phyloP scores from a whole-genome alignment of 2,797 vertebrate species.

The Spinibarbus caldwelli region DNA sequence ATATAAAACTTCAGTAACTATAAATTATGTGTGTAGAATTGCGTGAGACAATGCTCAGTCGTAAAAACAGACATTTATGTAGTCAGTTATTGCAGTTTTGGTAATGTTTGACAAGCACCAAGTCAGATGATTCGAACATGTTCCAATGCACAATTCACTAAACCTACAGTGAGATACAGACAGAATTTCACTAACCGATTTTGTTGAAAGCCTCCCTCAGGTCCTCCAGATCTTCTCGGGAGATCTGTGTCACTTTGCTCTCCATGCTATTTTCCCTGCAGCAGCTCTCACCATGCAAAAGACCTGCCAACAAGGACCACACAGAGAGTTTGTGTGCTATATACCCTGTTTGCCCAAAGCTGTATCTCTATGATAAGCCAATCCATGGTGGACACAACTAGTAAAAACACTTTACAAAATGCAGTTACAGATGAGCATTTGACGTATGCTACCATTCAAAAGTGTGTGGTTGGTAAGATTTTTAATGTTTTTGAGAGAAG shows the following conservation, averaged over 20 bases:
- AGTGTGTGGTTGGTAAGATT: not conserved
- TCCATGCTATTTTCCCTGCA: slow-evolving; percentile 77
- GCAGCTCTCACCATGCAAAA: slow-evolving; percentile 53
- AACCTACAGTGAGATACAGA: not conserved
- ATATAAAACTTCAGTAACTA: not conserved
- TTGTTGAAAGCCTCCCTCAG: slow-evolving; percentile 92
- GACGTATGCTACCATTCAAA: not conserved
- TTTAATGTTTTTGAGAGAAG: too few species aligned
- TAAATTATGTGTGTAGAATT: not conserved
- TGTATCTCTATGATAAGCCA: slow-evolving; percentile 22
- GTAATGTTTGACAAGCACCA: slow-evolving; percentile 55
- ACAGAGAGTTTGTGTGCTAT: not conserved
- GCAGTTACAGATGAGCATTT: not conserved
- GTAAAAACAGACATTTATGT: slow-evolving; percentile 12
- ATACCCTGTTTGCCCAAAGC: not conserved
- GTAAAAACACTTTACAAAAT: not conserved
- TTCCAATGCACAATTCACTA: not conserved
- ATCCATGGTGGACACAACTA: not conserved
- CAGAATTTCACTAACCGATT: slow-evolving; percentile 83
- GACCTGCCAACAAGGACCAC: slow-evolving; percentile 32
- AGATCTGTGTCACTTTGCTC: slow-evolving; percentile 88
- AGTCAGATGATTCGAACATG: slow-evolving; percentile 24
- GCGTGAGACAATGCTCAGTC: not conserved
- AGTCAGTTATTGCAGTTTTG: slow-evolving; percentile 29
- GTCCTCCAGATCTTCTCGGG: slow-evolving; percentile 92